These are phyloP conservation scores for Hirudinaria manillensis DNA, from an alignment of 2,888 invertebrate genomes.

Conservation along the genomic window DNA sequence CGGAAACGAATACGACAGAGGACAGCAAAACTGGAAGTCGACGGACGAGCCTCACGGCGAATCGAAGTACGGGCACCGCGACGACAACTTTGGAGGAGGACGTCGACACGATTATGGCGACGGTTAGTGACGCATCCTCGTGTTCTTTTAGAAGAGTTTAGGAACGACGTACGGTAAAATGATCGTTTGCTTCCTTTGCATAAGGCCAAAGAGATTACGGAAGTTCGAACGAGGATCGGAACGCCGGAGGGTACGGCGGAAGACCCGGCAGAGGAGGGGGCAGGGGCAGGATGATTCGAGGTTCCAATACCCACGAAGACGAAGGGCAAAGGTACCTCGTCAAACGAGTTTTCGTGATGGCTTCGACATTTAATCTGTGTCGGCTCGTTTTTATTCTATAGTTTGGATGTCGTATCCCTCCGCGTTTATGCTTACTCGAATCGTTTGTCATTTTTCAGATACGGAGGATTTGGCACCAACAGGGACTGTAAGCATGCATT, in stretches of 20 bases:
- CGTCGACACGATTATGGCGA: too few relatives aligned
- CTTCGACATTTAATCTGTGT: not conserved
- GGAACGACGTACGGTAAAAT: too few relatives aligned
- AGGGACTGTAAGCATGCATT: not conserved
- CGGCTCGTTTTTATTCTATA: not conserved
- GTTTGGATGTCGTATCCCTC: too few relatives aligned
- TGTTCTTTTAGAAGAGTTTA: too few relatives aligned
- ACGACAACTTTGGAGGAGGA: too few relatives aligned
- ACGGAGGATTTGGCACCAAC: constrained; percentile 11
- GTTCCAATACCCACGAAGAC: not conserved
- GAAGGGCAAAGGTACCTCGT: not conserved
- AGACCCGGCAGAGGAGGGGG: constrained; percentile 1
- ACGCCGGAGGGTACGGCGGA: constrained; percentile 7
- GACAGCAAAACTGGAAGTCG: too few relatives aligned
- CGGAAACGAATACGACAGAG: too few relatives aligned
- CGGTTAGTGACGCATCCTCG: too few relatives aligned
- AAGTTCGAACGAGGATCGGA: too few relatives aligned
- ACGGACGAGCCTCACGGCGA: too few relatives aligned
- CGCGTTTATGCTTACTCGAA: not conserved
- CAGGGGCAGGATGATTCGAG: constrained; percentile 8
- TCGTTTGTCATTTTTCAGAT: not conserved
- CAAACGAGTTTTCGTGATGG: not conserved
- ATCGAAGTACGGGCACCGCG: too few relatives aligned
- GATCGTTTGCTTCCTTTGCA: not conserved
- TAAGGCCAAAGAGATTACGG: not conserved